Evolutionary conservation across 2,888 invertebrate genomes (phyloP).

Genomic region (Liposcelis brunnea): DNA sequence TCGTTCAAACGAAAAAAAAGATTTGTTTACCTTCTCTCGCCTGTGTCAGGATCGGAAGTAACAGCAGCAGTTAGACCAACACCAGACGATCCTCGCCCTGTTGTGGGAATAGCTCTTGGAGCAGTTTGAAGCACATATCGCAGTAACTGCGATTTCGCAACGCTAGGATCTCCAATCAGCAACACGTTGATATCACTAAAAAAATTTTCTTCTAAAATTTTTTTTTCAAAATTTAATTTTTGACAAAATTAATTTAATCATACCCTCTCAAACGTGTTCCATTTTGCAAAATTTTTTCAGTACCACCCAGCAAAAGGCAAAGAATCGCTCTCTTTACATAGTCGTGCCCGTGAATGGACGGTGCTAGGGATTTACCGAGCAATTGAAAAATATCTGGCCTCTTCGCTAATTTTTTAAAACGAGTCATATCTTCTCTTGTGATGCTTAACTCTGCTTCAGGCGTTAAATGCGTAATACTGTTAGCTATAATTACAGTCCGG

Average conservation of each 20-base stretch:
- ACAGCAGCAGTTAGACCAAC: constrained; percentile 98
- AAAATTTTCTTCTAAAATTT: no score
- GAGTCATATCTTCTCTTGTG: constrained; percentile 70
- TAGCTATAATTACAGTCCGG: constrained; percentile 85
- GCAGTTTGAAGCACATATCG: constrained; percentile 90
- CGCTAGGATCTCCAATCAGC: constrained; percentile 95
- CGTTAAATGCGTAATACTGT: constrained; percentile 74
- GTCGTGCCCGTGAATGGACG: constrained; percentile 94
- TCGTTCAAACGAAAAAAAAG: constrained; percentile 5
- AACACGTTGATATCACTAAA: constrained; percentile 67
- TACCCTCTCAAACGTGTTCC: constrained; percentile 80
- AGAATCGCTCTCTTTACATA: constrained; percentile 93
- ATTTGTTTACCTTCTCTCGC: constrained; percentile 41
- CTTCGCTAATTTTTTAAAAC: constrained; percentile 67
- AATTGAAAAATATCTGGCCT: constrained; percentile 73
- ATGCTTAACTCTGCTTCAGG: constrained; percentile 71
- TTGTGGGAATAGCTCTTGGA: constrained; percentile 90
- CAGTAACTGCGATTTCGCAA: constrained; percentile 91
- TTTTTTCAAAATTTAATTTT: constrained; percentile 4
- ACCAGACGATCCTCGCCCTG: constrained; percentile 94
- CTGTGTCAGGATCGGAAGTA: constrained; percentile 88
- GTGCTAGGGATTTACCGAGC: constrained; percentile 81
- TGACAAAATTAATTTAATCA: constrained; percentile 16
- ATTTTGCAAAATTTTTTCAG: constrained; percentile 82
- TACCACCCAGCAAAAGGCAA: constrained; percentile 84